Evolutionary conservation across 2,797 vertebrate species (phyloP), one percentile per base, ranked within the genome.

Genomic region (Acrossocheilus wenchowensis): DNA sequence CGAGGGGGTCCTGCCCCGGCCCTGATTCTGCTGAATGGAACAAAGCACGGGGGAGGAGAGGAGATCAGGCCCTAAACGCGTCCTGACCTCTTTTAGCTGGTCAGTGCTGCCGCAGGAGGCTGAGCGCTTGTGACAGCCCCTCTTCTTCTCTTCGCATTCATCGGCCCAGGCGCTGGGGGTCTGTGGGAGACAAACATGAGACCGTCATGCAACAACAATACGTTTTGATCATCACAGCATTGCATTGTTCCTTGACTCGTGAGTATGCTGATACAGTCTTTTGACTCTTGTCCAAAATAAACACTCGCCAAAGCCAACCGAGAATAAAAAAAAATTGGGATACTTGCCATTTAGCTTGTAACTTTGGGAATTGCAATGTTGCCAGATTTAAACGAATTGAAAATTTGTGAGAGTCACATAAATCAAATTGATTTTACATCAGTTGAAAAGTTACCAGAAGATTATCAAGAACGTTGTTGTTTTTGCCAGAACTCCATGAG

Each of bases 51-150:
- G 72, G 75, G 52, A 82, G 69, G 73, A 83, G 78, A 88, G 83
- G 84, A 88, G 57, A 87, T 84, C 88, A 36, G 54, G 75, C 48
- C 48, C 66, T 82, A 73, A 83, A 72, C 57, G 66, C 45, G 50
- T 92, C 82, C 96, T 95, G 91, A 97, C 97, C 97, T 97, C 97
- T 90, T 97, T 97, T 79, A 97, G 96, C 81, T 97, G 97, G 91
- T 97, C 97, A 66, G 95, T 97, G 90, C 96, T 97, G 89, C 96
- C 96, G 96, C 97, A 97, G 0, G 97, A 97, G 7, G 97, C 95
- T 34, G 97, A 97, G 39, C 97, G 97, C 87, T 97, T 97, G 91
- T 97, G 96, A 43, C 96, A 97, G 23, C 93, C 95, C 92, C 95
- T 96, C 93, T 96, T 97, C 93, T 90, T 89, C 72, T 91, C 90